These are phyloP conservation scores for Deroptyus accipitrinus DNA, from an alignment of 2,113 vertebrate species.

Conservation along the genomic window DNA sequence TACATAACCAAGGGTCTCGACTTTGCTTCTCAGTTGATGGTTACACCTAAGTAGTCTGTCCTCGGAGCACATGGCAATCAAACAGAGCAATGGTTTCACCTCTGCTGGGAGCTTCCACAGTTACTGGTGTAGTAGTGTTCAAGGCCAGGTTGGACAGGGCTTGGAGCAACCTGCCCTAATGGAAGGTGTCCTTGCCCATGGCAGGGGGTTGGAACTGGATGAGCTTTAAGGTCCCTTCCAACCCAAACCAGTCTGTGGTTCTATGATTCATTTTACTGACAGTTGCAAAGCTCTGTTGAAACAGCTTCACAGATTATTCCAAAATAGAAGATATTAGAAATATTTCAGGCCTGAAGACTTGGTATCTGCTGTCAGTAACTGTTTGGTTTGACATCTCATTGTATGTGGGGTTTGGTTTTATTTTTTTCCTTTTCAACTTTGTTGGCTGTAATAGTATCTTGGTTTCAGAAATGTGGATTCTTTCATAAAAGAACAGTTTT, in stretches of 20 bases:
- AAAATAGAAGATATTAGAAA: not conserved
- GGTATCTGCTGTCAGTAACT: not conserved
- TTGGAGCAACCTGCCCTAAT: not conserved
- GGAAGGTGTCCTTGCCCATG: not conserved
- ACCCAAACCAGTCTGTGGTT: not conserved
- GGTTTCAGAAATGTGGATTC: not conserved
- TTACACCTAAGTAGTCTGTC: not conserved
- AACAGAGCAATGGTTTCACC: not conserved
- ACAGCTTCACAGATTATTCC: not conserved
- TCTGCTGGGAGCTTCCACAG: not conserved
- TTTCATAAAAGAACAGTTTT: not conserved
- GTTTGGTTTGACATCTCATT: not conserved
- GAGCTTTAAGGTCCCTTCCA: not conserved
- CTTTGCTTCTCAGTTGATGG: not conserved
- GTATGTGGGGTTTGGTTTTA: not conserved
- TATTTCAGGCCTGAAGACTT: not conserved
- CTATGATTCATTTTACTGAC: not conserved
- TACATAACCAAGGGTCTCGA: not conserved
- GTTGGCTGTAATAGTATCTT: not conserved
- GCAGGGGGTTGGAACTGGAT: not conserved
- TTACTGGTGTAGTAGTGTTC: not conserved
- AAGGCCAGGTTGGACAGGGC: not conserved
- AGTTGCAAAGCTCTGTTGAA: not conserved
- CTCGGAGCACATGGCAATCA: rapidly evolving
- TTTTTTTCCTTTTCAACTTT: not conserved